Evolutionary conservation across 2,888 invertebrate genomes (phyloP), one percentile per base, ranked within the genome.

Genomic region (Ephialtes manifestator): DNA sequence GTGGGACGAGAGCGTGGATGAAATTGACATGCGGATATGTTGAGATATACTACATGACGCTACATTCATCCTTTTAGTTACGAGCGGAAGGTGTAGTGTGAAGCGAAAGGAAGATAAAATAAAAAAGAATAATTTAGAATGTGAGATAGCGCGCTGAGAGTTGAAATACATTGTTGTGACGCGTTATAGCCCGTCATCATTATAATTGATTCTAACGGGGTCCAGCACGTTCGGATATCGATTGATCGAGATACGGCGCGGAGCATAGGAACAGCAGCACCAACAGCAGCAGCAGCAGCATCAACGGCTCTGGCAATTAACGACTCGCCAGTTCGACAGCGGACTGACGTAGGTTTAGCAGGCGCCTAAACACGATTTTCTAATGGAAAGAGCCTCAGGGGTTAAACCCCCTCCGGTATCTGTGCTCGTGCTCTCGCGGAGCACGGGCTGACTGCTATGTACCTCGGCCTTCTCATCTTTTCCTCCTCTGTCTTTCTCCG

Each of bases 201-300:
- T 89, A 90, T 92, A 92, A 92, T 92, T 92, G 92, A 92, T 92
- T 92, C 91, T 88, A 91, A 88, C 90, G 90, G 88, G 83, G 51
- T 87, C 87, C 86, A 87, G 75, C 89, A 83, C 72, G 75, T 74
- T 72, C 67, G 80, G 65, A 51, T 55, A 53, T 86, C 89, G 87
- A 91, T 91, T 89, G 91, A 91, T 91, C 92, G 90, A 91, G 91
- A 92, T 90, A 91, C 90, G 79, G 78, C 63, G 79, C 82, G 67
- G 76, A 65, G 65, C 65, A 39, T 39, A 39, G 10, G 39, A 39
- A 18, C 18, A 63, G 63, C 31, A 35, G 63, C 65, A 63, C 39
- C 31, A 35, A 39, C 65, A 20, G 15, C 51, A 24, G 10, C 53
- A n/a, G n/a, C 18, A 2, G 28, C 28, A 11, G 28, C 60, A 31